phyloP scores from a whole-genome alignment of 1,140 invertebrate species.

The Drosophila neocordata region DNA sequence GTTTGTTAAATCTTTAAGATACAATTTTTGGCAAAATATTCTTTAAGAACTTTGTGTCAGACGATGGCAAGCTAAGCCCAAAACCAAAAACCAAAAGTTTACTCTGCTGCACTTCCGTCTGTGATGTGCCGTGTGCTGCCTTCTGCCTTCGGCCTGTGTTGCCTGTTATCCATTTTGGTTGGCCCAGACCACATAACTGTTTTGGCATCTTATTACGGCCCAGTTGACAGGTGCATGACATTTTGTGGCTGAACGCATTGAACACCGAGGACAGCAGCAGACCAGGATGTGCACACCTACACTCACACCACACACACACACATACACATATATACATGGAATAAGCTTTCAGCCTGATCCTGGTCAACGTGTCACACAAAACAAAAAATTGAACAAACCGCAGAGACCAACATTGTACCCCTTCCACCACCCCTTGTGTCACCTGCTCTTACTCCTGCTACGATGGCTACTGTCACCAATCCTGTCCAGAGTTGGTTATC shows the following conservation, averaged over 20 bases:
- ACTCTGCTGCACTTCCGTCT: slow-evolving; percentile 44
- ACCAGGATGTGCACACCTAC: not conserved
- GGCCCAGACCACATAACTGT: slow-evolving; percentile 72
- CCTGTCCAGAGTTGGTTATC: slow-evolving; percentile 50
- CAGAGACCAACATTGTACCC: slow-evolving; percentile 45
- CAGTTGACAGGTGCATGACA: slow-evolving; percentile 77
- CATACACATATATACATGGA: slow-evolving; percentile 1
- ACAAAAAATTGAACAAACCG: slow-evolving; percentile 49
- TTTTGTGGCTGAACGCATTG: slow-evolving; percentile 72
- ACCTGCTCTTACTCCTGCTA: slow-evolving; percentile 35
- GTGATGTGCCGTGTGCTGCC: slow-evolving; percentile 7
- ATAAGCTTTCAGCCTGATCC: slow-evolving; percentile 22
- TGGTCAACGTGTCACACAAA: slow-evolving; percentile 51
- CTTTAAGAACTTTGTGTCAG: not conserved
- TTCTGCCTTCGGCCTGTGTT: slow-evolving; percentile 16
- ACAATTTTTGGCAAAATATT: not conserved
- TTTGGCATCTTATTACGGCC: slow-evolving; percentile 78
- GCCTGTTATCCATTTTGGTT: slow-evolving; percentile 58
- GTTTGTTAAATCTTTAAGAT: not conserved
- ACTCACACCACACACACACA: not conserved
- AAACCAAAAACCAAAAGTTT: slow-evolving; percentile 34
- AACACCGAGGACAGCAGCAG: slow-evolving; percentile 23
- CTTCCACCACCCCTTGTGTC: not conserved
- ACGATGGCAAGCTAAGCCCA: not conserved
- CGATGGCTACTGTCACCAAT: slow-evolving; percentile 12